phyloP scores from a whole-genome alignment of 2,113 vertebrate species.

The Sylvilagus bachmani region DNA sequence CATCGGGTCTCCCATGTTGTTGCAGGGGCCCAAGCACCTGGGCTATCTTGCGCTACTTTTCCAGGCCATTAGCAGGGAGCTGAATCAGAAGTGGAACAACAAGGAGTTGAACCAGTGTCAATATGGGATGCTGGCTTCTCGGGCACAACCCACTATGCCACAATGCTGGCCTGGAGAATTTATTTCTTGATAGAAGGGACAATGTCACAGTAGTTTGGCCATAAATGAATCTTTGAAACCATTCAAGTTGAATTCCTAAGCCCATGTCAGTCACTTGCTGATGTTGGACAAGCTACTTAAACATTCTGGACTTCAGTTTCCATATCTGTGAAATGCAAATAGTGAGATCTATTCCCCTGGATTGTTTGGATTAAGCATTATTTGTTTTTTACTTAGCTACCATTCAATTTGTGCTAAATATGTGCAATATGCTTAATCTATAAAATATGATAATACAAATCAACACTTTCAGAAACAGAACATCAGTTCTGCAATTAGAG shows the following conservation, averaged over 20 bases:
- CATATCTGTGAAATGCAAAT: not conserved
- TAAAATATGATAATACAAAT: not conserved
- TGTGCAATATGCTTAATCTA: not conserved
- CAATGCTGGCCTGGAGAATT: not conserved
- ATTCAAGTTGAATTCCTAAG: not conserved
- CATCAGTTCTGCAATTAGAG: conserved; percentile 1
- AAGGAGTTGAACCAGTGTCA: too few species aligned
- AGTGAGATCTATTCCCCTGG: not conserved
- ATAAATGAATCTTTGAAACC: not conserved
- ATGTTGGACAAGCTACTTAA: not conserved
- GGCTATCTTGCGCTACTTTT: too few species aligned
- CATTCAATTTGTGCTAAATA: not conserved
- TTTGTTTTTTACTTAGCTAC: not conserved
- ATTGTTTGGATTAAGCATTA: not conserved
- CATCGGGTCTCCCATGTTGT: too few species aligned
- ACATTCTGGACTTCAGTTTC: not conserved
- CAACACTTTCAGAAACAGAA: not conserved
- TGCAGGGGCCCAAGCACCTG: too few species aligned
- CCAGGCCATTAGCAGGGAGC: too few species aligned
- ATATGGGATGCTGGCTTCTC: too few species aligned
- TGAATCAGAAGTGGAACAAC: too few species aligned
- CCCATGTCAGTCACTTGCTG: not conserved
- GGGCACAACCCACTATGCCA: too few species aligned
- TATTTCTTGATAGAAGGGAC: not conserved
- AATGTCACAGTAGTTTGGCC: too few species aligned